These are phyloP conservation scores for Stenurella melanura DNA, from an alignment of 2,888 invertebrate genomes.

Conservation along the genomic window DNA sequence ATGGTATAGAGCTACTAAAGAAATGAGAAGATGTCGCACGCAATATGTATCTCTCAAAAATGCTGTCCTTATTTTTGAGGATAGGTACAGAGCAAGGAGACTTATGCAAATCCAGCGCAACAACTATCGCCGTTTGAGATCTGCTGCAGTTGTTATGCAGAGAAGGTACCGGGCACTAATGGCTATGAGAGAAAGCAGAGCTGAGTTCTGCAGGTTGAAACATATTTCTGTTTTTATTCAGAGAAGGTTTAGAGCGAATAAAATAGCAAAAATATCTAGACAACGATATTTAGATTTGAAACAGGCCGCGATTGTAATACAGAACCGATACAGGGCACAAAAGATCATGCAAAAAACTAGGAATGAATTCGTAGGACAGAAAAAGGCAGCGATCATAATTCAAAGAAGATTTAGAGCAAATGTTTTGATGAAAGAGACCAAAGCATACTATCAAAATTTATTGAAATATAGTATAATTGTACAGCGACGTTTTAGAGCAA, in stretches of 20 bases:
- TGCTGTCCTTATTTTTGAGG: conserved; percentile 43
- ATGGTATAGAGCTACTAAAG: conserved; percentile 46
- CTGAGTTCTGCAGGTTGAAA: conserved; percentile 68
- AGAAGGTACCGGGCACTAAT: conserved; percentile 70
- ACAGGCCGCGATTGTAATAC: conserved; percentile 69
- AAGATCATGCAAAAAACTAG: conserved; percentile 60
- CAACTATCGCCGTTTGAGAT: conserved; percentile 67
- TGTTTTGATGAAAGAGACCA: conserved; percentile 62
- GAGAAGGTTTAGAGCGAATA: conserved; percentile 73
- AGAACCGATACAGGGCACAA: conserved; percentile 73
- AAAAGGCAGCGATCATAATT: conserved; percentile 3
- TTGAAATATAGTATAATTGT: conserved; percentile 67
- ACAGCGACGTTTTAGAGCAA: conserved; percentile 74
- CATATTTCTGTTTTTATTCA: conserved; percentile 74
- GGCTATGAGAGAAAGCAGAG: conserved; percentile 66
- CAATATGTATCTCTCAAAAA: conserved; percentile 50
- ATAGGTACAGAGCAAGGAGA: conserved; percentile 54
- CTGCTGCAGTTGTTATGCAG: conserved; percentile 61
- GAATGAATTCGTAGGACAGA: conserved; percentile 42
- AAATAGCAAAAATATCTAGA: conserved; percentile 66
- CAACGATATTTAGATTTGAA: conserved; percentile 45
- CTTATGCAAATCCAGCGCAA: conserved; percentile 65
- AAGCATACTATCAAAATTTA: conserved; percentile 67
- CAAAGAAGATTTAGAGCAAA: conserved; percentile 43
- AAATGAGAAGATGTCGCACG: conserved; percentile 47